A percentile compares a stretch with the other conserved stretches of the same genome.
These are phyloP conservation scores for Parazoanthus swiftii DNA, from an alignment of 92 coral and sea anemone species.

Conservation along the genomic window DNA sequence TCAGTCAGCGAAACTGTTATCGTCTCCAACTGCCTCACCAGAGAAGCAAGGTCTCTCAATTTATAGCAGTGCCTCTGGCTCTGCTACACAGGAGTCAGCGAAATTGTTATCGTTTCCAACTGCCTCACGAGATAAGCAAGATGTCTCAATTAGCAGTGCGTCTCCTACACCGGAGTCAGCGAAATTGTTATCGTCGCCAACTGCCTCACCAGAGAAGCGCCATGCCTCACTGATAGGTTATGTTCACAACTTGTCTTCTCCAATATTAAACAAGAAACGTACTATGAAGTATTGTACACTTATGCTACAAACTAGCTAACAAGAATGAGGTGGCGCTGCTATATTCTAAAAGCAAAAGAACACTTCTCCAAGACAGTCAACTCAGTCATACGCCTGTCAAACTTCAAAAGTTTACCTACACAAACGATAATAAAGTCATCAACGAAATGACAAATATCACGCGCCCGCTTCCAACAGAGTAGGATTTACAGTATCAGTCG, in stretches of 20 bases:
- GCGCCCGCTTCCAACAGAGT: not conserved
- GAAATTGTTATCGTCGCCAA: too few species aligned
- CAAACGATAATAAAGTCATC: slow-evolving; percentile 16
- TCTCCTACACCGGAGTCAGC: too few species aligned
- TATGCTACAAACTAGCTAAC: not conserved
- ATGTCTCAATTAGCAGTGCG: too few species aligned
- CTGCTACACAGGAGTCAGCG: too few species aligned
- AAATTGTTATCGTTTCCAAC: too few species aligned
- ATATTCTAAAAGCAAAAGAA: not conserved
- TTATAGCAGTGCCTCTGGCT: too few species aligned
- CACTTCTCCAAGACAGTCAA: not conserved
- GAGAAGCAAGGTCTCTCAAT: too few species aligned
- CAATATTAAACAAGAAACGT: not conserved
- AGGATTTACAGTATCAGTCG: not conserved
- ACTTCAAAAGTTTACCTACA: slow-evolving; percentile 15
- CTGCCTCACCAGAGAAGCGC: too few species aligned
- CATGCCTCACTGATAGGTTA: not conserved
- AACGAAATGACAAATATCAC: slow-evolving; percentile 32
- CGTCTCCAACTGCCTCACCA: too few species aligned
- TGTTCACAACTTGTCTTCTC: not conserved
- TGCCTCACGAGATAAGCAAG: too few species aligned
- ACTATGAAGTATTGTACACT: not conserved
- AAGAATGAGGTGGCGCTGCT: not conserved
- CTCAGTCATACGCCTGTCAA: not conserved
- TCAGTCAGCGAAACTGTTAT: too few species aligned